Conservation (phyloP, 2,113 vertebrate genomes). For the Osmerus mordax region DNA sequence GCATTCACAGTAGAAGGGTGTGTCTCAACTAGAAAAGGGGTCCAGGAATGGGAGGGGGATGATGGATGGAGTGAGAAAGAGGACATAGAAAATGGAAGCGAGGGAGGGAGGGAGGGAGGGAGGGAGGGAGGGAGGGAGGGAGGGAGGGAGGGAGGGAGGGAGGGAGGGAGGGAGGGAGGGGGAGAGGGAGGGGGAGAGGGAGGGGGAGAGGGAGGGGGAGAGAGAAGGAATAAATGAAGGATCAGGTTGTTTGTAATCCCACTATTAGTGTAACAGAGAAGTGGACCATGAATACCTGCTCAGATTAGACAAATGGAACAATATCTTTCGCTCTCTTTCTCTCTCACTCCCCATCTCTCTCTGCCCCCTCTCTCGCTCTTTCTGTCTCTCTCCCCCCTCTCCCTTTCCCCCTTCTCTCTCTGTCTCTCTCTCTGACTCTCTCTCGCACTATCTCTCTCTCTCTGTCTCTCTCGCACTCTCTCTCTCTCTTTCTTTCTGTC, state of each 20-base stretch:
- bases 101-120: not conserved
- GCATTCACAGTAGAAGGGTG: not conserved
- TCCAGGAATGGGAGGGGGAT: not conserved
- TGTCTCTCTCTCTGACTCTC: not conserved
- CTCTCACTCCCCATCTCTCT: conserved; percentile 5
- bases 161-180: not conserved
- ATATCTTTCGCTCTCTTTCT: conserved; percentile 5
- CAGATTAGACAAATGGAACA: conserved; percentile 29
- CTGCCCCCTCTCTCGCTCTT: not conserved
- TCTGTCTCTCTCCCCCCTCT: too few species aligned
- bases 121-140: not conserved
- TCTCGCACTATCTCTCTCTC: not conserved
- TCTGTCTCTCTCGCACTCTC: not conserved
- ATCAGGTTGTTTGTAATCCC: conserved; percentile 58
- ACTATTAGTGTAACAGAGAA: conserved; percentile 59
- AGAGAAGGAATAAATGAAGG: conserved; percentile 31
- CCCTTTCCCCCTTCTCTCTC: not conserved
- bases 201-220: not conserved
- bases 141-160: not conserved
- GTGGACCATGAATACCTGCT: conserved; percentile 31
- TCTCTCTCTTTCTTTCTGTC: not conserved
- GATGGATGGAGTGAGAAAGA: not conserved
- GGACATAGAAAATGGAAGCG: not conserved
- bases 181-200: not conserved
- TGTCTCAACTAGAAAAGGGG: not conserved